A percentile compares a stretch with the other conserved stretches of the same genome.
Evolutionary conservation across 2,888 invertebrate genomes (phyloP).

Genomic region (Parapristionchus giblindavisi): DNA sequence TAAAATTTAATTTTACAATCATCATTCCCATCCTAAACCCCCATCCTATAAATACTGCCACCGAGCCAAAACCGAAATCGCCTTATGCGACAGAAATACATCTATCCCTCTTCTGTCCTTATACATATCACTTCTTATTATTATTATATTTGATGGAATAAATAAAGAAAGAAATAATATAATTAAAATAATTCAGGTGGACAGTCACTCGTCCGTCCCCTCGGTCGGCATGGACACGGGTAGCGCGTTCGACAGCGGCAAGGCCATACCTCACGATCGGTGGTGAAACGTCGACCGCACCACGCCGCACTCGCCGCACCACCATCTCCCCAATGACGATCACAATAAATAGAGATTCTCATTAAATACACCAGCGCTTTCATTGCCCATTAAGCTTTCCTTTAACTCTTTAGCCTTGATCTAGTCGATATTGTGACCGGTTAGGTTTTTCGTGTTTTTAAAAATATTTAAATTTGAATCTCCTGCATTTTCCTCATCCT

Average conservation of each 20-base stretch:
- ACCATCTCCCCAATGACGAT: too few relatives aligned
- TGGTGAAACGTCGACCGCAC: constrained; percentile 31
- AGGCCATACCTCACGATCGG: constrained; percentile 32
- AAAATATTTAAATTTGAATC: too few relatives aligned
- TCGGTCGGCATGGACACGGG: constrained; percentile 20
- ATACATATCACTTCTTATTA: too few relatives aligned
- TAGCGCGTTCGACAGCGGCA: background rate
- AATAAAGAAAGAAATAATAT: too few relatives aligned
- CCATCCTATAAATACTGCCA: too few relatives aligned
- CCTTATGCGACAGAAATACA: too few relatives aligned
- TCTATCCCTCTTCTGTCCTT: too few relatives aligned
- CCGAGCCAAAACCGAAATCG: too few relatives aligned
- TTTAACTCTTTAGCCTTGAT: background rate
- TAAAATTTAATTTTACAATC: too few relatives aligned
- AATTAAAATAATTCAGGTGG: constrained; percentile 14
- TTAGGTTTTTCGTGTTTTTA: constrained; percentile 17
- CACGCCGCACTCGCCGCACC: background rate
- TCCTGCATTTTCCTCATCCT: background rate
- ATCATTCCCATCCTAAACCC: too few relatives aligned
- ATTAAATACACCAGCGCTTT: background rate
- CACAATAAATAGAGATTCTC: too few relatives aligned
- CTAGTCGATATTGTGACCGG: background rate
- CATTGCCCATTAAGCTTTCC: background rate
- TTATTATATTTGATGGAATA: too few relatives aligned
- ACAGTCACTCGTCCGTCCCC: constrained; percentile 22